These are phyloP conservation scores for Cydia fagiglandana DNA, from an alignment of 1,140 invertebrate species.

Conservation along the genomic window DNA sequence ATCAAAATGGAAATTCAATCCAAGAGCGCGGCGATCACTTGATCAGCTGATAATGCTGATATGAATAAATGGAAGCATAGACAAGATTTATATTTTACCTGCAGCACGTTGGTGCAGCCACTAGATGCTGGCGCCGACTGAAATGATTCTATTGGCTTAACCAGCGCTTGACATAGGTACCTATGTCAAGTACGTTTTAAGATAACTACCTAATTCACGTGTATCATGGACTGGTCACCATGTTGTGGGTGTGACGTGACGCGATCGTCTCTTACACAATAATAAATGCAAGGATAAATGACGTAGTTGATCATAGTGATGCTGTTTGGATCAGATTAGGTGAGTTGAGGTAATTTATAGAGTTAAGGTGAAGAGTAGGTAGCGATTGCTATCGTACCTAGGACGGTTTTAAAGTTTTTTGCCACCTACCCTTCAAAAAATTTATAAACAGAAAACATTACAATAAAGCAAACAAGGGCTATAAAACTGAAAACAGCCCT, in stretches of 20 bases:
- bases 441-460: no score
- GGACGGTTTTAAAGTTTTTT: no score
- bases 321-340: not conserved
- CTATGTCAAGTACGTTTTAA: no score
- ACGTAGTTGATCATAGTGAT: not conserved
- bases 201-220: slow-evolving; percentile 22
- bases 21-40: not conserved
- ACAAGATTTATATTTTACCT: slow-evolving; percentile 15
- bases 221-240: slow-evolving; percentile 24
- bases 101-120: slow-evolving; percentile 1
- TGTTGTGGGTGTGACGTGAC: slow-evolving; percentile 29
- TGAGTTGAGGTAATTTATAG: no score
- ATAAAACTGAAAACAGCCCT: no score
- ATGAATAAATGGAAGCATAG: slow-evolving; percentile 3
- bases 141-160: slow-evolving; percentile 22
- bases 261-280: slow-evolving; percentile 5
- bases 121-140: slow-evolving; percentile 24
- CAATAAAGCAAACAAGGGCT: no score
- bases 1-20: not conserved
- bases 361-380: no score
- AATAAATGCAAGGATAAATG: slow-evolving; percentile 19
- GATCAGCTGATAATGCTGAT: slow-evolving; percentile 14
- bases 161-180: slow-evolving; percentile 23
- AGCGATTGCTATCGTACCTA: no score
- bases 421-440: no score